phyloP scores from a whole-genome alignment of 1,140 invertebrate species.

The Paralvinella palmiformis region DNA sequence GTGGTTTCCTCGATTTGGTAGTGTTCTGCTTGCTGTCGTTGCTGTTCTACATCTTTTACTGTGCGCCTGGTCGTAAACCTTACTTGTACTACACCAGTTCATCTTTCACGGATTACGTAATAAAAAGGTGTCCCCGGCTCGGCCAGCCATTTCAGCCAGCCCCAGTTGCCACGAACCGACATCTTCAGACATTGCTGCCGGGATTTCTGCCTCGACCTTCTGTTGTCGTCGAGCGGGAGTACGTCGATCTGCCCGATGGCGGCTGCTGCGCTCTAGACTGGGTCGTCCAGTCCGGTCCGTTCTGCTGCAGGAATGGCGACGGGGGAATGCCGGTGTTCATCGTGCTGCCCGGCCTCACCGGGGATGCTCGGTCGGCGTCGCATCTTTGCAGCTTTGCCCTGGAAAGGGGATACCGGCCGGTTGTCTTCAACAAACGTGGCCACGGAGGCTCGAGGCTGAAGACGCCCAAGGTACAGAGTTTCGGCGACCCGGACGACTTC shows the following conservation, averaged over 20 bases:
- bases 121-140: too few relatives aligned
- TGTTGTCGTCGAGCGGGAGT: slow-evolving; percentile 24
- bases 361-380: slow-evolving; percentile 23
- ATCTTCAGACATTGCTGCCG: background rate
- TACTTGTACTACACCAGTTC: too few relatives aligned
- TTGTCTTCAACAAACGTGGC: slow-evolving; percentile 40
- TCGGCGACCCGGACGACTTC: slow-evolving; percentile 35
- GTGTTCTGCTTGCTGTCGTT: too few relatives aligned
- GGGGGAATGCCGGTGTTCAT: background rate
- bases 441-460: slow-evolving; percentile 32
- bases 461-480: slow-evolving; percentile 34
- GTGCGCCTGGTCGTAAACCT: too few relatives aligned
- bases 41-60: too few relatives aligned
- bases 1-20: too few relatives aligned
- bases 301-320: background rate
- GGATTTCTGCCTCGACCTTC: background rate
- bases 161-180: too few relatives aligned
- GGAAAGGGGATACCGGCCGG: slow-evolving; percentile 30
- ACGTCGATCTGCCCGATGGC: slow-evolving; percentile 36
- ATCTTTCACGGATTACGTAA: too few relatives aligned
- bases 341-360: slow-evolving; percentile 31
- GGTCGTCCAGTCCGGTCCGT: slow-evolving; percentile 21
- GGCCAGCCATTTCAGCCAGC: too few relatives aligned
- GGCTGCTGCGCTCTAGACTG: slow-evolving; percentile 43
- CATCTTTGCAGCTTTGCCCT: slow-evolving; percentile 25